Evolutionary conservation across 2,888 invertebrate species (phyloP).

Genomic region (Dysmachus trigonus): DNA sequence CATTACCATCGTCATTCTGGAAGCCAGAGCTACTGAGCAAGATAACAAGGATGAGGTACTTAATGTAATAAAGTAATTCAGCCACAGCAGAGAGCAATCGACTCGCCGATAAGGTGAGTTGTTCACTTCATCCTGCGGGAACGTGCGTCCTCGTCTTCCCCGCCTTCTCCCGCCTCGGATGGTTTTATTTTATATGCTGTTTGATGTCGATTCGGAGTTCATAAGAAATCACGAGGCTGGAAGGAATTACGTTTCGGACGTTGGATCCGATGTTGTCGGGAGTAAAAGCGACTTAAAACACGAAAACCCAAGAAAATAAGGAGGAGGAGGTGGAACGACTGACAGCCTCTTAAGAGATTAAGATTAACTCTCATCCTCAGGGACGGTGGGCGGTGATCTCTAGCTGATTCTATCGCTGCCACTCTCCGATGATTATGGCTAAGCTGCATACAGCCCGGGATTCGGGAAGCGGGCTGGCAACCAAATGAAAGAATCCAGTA

Average conservation of each 20-base stretch:
- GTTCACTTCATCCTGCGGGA: background rate
- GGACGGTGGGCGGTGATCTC: background rate
- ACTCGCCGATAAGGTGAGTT: background rate
- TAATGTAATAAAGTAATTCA: slow-evolving; percentile 13
- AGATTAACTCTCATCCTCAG: background rate
- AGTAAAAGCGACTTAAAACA: background rate
- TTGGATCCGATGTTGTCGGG: background rate
- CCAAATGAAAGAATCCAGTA: background rate
- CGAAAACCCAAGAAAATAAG: background rate
- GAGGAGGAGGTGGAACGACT: background rate
- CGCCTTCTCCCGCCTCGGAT: background rate
- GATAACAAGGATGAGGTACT: background rate
- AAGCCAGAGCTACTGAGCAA: background rate
- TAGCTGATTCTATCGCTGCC: background rate
- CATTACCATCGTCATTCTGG: background rate
- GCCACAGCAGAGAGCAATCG: background rate
- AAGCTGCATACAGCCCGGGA: background rate
- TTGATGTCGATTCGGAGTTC: background rate
- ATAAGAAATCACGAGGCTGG: background rate
- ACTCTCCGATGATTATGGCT: background rate
- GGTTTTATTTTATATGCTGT: background rate
- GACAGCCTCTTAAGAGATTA: background rate
- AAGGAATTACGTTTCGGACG: background rate
- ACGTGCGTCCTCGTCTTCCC: background rate
- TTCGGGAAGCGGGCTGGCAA: background rate